Base-by-base conservation (phyloP, 2,113 vertebrate genomes). In the Vicugna pacos region DNA sequence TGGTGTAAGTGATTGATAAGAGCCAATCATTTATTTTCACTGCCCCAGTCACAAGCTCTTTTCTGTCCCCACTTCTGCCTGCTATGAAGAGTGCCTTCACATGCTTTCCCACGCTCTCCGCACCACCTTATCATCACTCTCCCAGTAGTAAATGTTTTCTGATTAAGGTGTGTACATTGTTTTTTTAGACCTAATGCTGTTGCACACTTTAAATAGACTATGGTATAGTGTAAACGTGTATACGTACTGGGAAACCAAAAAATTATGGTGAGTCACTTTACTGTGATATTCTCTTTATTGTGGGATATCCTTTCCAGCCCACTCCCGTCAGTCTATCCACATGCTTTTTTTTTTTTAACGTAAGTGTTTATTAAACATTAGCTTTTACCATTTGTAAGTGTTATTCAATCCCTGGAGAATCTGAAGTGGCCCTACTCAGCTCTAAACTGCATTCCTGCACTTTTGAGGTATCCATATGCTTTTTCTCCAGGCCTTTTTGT, bases 1-100 rank as follows among this genome's bases (percentile, higher is more conserved):
- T 97, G 91, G 94, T 90, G 88, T 93, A 76, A 95, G 93, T 95
- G 93, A 94, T 92, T 92, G 85, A 81, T 86, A 93, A 97, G 97
- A 97, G 95, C 96, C 91, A 96, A 96, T 97, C 54, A 46, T 97
- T 98, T 97, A 98, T 98, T 97, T 96, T 70, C 84, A 93, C 87
- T 93, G 94, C 94, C 96, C 89, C 46, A 2, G 77, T 95, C 96
- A 95, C 96, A 97, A 93, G 84, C 86, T 60, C 38, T 46, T 60
- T 79, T 93, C 95, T 76, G 69, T 52, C 64, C 94, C 95, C 67
- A n/a, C 67, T 87, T 80, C 84, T 89, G 70, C 56, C 88, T 76
- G 82, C 86, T 60, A 5, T 10, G 89, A 76, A 81, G 77, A 92
- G 86, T 6, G 38, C 84, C 76, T 89, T 72, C 28, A 3, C 26